Evolutionary conservation across 2,888 invertebrate genomes (phyloP).

Genomic region (Coleophora flavipennella): DNA sequence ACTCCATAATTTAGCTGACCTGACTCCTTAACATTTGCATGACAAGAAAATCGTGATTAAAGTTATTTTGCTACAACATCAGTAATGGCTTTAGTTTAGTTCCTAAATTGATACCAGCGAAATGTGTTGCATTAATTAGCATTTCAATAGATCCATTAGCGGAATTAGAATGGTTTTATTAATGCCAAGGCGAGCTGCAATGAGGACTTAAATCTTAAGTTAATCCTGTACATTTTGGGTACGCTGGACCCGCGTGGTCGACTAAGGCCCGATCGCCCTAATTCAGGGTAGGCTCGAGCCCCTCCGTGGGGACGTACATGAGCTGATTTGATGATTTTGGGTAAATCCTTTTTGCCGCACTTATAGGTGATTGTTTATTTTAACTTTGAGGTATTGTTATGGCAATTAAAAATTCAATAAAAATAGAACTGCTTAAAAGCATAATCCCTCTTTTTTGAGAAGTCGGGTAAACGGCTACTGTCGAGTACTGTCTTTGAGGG

Average conservation of each 20-base stretch:
- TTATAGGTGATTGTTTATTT: constrained; percentile 21
- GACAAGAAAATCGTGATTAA: constrained; percentile 1
- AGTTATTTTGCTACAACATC: not conserved
- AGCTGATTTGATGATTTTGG: too few species aligned
- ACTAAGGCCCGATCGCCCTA: too few species aligned
- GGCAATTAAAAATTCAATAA: too few species aligned
- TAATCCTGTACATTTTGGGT: not conserved
- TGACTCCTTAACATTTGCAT: not conserved
- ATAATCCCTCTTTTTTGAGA: too few species aligned
- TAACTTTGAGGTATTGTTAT: too few species aligned
- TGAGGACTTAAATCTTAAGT: not conserved
- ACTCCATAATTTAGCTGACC: too few species aligned
- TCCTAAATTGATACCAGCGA: constrained; percentile 37
- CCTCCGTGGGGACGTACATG: too few species aligned
- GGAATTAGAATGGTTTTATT: constrained; percentile 41
- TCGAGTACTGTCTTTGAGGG: too few species aligned
- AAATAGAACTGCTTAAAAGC: too few species aligned
- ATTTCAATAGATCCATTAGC: constrained; percentile 48
- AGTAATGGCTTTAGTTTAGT: constrained; percentile 14
- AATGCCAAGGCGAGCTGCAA: constrained; percentile 41
- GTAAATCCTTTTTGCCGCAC: constrained; percentile 1
- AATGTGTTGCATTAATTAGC: constrained; percentile 50
- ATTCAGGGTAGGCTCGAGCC: too few species aligned
- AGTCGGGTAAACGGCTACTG: too few species aligned
- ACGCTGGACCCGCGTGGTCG: too few species aligned